These are phyloP conservation scores for Onychorhynchus coronatus DNA, from an alignment of 2,113 vertebrate species.

Conservation along the genomic window DNA sequence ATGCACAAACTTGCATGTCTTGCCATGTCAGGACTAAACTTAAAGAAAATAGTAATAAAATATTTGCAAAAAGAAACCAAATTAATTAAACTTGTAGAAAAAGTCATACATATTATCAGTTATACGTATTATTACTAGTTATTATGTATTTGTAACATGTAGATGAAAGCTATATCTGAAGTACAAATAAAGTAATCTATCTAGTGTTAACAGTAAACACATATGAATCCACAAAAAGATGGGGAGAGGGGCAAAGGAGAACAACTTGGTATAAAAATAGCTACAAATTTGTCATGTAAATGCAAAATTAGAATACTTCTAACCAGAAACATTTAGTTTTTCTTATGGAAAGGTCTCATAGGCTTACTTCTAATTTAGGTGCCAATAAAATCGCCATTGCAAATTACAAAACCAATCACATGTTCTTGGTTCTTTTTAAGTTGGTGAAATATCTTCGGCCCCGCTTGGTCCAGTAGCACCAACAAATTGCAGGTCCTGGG, in stretches of 20 bases:
- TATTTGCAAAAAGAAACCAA: background rate
- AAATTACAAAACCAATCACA: background rate
- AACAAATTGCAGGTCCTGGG: background rate
- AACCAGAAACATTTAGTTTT: background rate
- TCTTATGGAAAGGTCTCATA: background rate
- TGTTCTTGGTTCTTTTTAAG: background rate
- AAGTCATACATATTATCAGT: background rate
- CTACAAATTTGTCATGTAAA: background rate
- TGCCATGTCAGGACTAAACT: background rate
- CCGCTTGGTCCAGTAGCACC: background rate
- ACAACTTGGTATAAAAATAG: background rate
- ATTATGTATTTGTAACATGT: background rate
- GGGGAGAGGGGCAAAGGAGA: background rate
- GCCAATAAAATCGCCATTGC: background rate
- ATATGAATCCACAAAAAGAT: background rate
- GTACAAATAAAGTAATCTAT: background rate
- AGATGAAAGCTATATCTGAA: background rate
- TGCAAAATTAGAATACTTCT: background rate
- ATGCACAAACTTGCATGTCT: background rate
- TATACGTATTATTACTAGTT: no score
- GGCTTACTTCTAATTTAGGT: background rate
- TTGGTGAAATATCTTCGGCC: background rate
- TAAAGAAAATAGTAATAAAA: background rate
- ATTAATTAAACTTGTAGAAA: background rate
- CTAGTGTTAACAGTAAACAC: background rate